phyloP scores from a whole-genome alignment of 2,113 vertebrate species.

The Centropristis striata region DNA sequence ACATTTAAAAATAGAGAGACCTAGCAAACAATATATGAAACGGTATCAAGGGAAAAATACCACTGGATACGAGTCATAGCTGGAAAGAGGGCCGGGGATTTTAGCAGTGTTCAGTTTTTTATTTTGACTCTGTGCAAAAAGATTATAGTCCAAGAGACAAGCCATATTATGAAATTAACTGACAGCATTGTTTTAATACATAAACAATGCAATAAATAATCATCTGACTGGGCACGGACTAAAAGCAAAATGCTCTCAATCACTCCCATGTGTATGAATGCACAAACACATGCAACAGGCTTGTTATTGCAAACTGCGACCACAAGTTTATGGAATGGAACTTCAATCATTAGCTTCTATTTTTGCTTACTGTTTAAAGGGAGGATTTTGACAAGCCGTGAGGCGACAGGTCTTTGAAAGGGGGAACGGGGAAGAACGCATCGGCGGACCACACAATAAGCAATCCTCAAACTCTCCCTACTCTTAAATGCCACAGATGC shows the following conservation, averaged over 20 bases:
- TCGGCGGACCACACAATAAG: slow-evolving; percentile 81
- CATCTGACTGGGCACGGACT: slow-evolving; percentile 21
- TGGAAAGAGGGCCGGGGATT: slow-evolving; percentile 17
- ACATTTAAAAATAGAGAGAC: slow-evolving; percentile 44
- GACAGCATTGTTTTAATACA: slow-evolving; percentile 34
- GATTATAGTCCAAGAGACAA: slow-evolving; percentile 15
- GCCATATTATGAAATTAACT: slow-evolving; percentile 16
- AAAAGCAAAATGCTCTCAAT: slow-evolving; percentile 44
- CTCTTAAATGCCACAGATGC: slow-evolving; percentile 76
- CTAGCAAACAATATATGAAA: slow-evolving; percentile 54
- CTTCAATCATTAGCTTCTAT: slow-evolving; percentile 75
- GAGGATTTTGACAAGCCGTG: slow-evolving; percentile 60
- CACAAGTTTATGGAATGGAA: slow-evolving; percentile 64
- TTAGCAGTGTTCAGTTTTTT: slow-evolving; percentile 17
- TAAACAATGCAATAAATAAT: slow-evolving; percentile 49
- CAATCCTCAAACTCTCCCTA: slow-evolving; percentile 41
- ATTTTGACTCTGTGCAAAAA: slow-evolving; percentile 1
- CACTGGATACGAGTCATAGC: slow-evolving; percentile 30
- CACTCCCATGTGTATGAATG: slow-evolving; percentile 59
- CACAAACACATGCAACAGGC: slow-evolving; percentile 57
- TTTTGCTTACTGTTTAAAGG: slow-evolving; percentile 68
- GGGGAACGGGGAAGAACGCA: slow-evolving; percentile 18
- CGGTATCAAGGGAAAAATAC: slow-evolving; percentile 49
- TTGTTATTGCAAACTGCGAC: slow-evolving; percentile 59
- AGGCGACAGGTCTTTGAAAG: slow-evolving; percentile 74